A percentile compares a stretch with the other conserved stretches of the same genome.
Conservation (phyloP, 2,888 invertebrate species). For the Nineta flava region DNA sequence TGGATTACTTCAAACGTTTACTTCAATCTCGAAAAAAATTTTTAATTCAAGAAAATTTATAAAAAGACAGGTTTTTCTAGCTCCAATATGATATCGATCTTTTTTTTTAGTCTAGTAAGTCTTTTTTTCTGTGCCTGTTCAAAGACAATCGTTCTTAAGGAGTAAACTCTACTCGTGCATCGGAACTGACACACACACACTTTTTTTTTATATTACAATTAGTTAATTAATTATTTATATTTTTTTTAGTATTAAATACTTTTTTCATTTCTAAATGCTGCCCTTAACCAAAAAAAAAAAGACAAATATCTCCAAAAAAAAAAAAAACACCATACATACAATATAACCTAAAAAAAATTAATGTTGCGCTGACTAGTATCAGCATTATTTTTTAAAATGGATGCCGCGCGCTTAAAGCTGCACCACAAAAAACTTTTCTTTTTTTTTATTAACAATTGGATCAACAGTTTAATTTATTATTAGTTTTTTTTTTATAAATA, state of each 20-base stretch:
- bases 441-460: background rate
- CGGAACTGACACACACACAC: too few relatives aligned
- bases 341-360: background rate
- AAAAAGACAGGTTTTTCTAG: too few relatives aligned
- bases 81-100: too few relatives aligned
- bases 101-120: too few relatives aligned
- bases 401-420: background rate
- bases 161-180: too few relatives aligned
- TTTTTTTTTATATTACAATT: background rate
- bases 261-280: background rate
- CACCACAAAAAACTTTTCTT: background rate
- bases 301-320: too few relatives aligned
- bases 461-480: background rate
- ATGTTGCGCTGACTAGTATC: slow-evolving; percentile 1
- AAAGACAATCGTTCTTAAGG: too few relatives aligned
- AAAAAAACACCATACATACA: background rate
- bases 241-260: background rate
- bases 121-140: too few relatives aligned
- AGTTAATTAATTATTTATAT: background rate
- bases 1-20: too few relatives aligned
- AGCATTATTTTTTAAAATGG: background rate
- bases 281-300: background rate
- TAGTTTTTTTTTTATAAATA: background rate
- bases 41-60: too few relatives aligned
- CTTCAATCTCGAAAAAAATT: too few relatives aligned